Evolutionary conservation across 2,797 vertebrate species (phyloP), one percentile per base, ranked within the genome.

Genomic region (Chelmon rostratus): DNA sequence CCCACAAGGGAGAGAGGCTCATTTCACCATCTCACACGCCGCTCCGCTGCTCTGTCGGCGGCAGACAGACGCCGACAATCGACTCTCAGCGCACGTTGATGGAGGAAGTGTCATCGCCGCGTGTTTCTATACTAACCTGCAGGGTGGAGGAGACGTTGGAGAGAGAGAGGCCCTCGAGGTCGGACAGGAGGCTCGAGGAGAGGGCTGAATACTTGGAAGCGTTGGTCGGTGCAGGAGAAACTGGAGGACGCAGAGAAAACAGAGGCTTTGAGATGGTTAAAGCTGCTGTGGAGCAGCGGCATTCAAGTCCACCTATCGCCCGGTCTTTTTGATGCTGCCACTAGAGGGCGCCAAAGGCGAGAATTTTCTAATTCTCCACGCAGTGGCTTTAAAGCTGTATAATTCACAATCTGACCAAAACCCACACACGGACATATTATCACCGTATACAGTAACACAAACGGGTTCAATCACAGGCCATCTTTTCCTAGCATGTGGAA

Each of bases 91-190:
- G 38, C 77, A 78, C 46, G 19, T 1, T 64, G 85, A 87, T 54
- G 74, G 83, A 89, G 82, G 81, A 84, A 88, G 83, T 79, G 87
- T 78, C 74, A 58, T 46, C 62, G 44, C 42, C 2, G 76, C 70
- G 50, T 76, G 61, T 33, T 59, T 38, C 38, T 65, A 38, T 76
- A 95, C 96, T 94, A 85, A 99, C 97, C 90, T 95, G 96, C 84
- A 98, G 92, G 89, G 96, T 58, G 10, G 96, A 84, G 25, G 96
- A 94, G 75, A 96, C 86, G 77, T 86, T 88, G 6, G 96, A 96
- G 59, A 99, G 95, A 42, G 96, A 97, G 57, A 99, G 96, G 70
- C 98, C 98, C 90, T 98, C 95, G 8, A 99, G 95, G 92, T 99
- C 98, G 16, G 96, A 95, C 86, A 97, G 88, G 86, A 97, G 91